Evolutionary conservation across 2,797 vertebrate species (phyloP), one percentile per base, ranked within the genome.

Genomic region (Lateolabrax maculatus): DNA sequence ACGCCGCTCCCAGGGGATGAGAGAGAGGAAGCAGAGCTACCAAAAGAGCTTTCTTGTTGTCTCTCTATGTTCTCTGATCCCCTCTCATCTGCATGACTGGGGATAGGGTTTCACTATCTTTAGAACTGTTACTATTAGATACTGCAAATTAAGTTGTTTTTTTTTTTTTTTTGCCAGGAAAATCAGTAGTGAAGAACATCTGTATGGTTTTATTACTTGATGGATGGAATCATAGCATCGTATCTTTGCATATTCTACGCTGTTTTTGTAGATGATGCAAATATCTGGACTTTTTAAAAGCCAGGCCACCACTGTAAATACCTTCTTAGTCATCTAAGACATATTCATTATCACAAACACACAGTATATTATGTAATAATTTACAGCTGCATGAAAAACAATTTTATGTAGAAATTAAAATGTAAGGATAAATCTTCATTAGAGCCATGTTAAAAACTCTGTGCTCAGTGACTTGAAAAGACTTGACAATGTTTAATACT

Each of bases 1-100:
- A 76, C 25, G 18, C 51, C 49, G 60, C 62, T 82, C 90, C 79
- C 79, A 43, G 37, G 84, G 84, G 88, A 89, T 12, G 60, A 75
- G 44, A 62, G 46, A 37, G 48, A 72, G 61, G 58, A 79, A 71
- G 71, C 55, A 23, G 69, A 80, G 65, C 74, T 49, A 72, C 77
- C 58, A 64, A 66, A 60, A 57, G 55, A 71, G 72, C 63, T 75
- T 74, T 84, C 71, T 80, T 49, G 44, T 79, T 83, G 80, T 77
- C 44, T 77, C 78, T 44, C 15, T 6, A 23, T 43, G 55, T 65
- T 48, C 70, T 87, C 61, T 86, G 68, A 89, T 85, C 72, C 64
- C 60, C 57, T 77, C 67, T 77, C 66, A 77, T 89, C 70, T 75
- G 23, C 48, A 44, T 49, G 51, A 65, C 60, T 51, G 29, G 25